phyloP scores from a whole-genome alignment of 2,888 invertebrate species.

The Drosophila putrida region DNA sequence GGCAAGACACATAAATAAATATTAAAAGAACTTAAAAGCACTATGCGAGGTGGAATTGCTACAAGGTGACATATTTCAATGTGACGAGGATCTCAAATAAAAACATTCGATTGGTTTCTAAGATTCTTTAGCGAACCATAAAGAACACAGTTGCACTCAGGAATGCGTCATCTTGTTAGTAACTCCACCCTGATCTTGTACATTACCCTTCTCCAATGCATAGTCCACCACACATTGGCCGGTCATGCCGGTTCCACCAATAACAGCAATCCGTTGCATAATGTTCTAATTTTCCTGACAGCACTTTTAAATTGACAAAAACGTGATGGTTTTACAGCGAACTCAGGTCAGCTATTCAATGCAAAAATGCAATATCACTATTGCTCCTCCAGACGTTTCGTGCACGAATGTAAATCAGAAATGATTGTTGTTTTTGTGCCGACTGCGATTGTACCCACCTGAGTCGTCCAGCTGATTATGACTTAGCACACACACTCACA shows the following conservation, averaged over 20 bases:
- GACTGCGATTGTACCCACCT: conserved; percentile 29
- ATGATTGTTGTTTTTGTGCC: conserved; percentile 40
- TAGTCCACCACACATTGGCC: conserved; percentile 92
- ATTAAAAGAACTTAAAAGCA: background rate
- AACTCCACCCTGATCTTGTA: background rate
- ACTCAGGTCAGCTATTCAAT: background rate
- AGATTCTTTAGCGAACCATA: too few relatives aligned
- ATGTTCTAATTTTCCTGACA: conserved; percentile 33
- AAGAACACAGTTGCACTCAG: too few relatives aligned
- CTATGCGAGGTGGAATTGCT: too few relatives aligned
- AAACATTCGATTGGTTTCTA: too few relatives aligned
- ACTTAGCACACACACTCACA: conserved; percentile 19
- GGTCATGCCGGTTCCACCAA: conserved; percentile 93
- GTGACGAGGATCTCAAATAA: too few relatives aligned
- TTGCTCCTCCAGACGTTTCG: conserved; percentile 26
- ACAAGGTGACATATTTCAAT: too few relatives aligned
- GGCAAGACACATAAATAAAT: background rate
- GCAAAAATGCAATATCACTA: conserved; percentile 50
- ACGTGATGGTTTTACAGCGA: background rate
- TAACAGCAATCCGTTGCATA: conserved; percentile 93
- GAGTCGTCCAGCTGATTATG: conserved; percentile 59
- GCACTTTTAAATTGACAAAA: conserved; percentile 2
- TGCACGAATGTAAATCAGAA: conserved; percentile 36
- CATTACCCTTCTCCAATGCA: conserved; percentile 91
- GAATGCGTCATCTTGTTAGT: too few relatives aligned